A percentile compares a stretch with the other conserved stretches of the same genome.
Conservation (phyloP, 2,888 invertebrate genomes). For the Tipula helvola region DNA sequence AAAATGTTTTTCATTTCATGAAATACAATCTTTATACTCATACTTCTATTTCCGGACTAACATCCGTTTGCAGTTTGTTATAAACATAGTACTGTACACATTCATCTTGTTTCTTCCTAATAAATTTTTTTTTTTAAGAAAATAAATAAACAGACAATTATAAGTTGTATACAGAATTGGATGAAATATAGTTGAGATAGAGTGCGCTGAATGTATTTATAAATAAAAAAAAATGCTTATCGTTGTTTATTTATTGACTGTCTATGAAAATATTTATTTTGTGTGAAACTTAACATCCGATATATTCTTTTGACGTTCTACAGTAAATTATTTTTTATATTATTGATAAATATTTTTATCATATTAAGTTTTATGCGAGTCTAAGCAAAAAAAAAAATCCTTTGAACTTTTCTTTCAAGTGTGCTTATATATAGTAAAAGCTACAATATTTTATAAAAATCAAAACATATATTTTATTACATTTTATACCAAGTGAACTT, state of each 20-base stretch:
- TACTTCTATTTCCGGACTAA: background rate
- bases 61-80: slow-evolving; percentile 4
- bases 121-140: background rate
- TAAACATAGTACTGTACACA: background rate
- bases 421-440: background rate
- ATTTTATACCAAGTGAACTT: too few relatives aligned
- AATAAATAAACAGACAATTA: background rate
- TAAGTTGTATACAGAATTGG: background rate
- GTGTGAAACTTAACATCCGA: background rate
- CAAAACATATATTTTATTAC: too few relatives aligned
- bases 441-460: background rate
- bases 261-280: background rate
- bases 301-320: background rate
- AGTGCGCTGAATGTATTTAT: background rate
- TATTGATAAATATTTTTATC: background rate
- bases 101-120: background rate
- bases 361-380: background rate
- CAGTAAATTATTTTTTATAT: background rate
- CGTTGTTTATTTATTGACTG: background rate
- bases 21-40: background rate
- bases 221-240: background rate
- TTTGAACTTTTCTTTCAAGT: background rate
- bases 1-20: background rate
- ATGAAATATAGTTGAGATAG: background rate
- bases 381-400: background rate